Conservation (phyloP, 53 echinoderm and acorn worm genomes). For the Apostichopus leukothele region DNA sequence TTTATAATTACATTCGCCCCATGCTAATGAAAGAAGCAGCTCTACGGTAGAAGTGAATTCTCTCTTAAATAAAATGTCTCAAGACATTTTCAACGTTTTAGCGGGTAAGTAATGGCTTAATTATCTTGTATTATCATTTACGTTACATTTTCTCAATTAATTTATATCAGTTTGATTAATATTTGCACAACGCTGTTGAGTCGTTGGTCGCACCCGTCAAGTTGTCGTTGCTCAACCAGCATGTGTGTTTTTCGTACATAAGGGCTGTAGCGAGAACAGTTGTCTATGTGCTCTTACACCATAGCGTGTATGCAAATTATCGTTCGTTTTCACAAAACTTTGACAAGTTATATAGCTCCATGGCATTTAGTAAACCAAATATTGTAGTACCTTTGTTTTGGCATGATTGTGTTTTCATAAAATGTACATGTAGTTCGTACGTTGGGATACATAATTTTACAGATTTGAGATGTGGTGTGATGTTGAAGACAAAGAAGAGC, state of each 20-base stretch:
- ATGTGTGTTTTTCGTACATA: conserved; percentile 21
- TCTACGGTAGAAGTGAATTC: not conserved
- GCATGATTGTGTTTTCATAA: not conserved
- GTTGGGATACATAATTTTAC: not conserved
- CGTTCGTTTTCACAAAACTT: not conserved
- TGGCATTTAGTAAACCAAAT: not conserved
- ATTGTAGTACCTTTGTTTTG: not conserved
- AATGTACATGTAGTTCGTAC: not conserved
- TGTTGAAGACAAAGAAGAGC: conserved; percentile 37
- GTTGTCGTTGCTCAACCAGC: not conserved
- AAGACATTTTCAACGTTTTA: conserved; percentile 39
- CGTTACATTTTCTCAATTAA: too few species aligned
- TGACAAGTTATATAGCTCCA: not conserved
- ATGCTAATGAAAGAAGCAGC: not conserved
- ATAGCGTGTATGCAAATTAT: not conserved
- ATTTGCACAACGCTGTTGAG: too few species aligned
- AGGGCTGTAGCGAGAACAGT: conserved; percentile 10
- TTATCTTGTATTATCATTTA: too few species aligned
- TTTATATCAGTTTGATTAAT: too few species aligned
- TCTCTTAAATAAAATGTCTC: conserved; percentile 23
- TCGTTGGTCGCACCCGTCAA: not conserved
- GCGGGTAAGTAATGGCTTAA: conserved; percentile 11
- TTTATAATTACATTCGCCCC: conserved; percentile 3
- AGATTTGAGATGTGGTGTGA: not conserved
- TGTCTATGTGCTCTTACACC: conserved; percentile 24